Evolutionary conservation across 2,113 vertebrate genomes (phyloP), one percentile per base, ranked within the genome.

Genomic region (Pardalotus punctatus): DNA sequence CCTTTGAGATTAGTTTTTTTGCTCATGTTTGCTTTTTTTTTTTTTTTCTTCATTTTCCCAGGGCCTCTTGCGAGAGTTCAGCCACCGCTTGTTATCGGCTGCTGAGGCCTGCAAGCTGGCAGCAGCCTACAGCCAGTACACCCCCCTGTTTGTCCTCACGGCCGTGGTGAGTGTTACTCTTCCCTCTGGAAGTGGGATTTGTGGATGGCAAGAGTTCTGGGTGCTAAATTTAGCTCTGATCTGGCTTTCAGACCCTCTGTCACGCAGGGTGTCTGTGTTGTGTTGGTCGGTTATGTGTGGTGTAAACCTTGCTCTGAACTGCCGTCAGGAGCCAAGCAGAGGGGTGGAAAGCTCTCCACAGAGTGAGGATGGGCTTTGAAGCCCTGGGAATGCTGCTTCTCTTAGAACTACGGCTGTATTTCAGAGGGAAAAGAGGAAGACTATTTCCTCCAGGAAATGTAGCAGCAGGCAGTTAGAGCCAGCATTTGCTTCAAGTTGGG

Each of bases 21-120:
- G 11, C 14, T 87, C 15, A n/a, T 60, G 40, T 47, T 43, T 40
- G 24, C 5, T 5, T 28, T 21, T 17, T 35, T 78, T 14, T 38
- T 24, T n/a, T n/a, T n/a, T n/a, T n/a, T n/a, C 35, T n/a, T 24
- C 1, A 5, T 80, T 85, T 81, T 45, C 9, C 40, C 96, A 99
- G 98, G 96, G 92, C 60, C 96, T 99, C 82, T 97, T 99, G 12
- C 96, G 71, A 66, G 98, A 98, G 20, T 96, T 54, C 50, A 94
- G 91, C 47, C 98, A 99, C 85, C 98, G 98, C 50, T 97, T 99
- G 56, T 95, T 99, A 16, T 98, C 98, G 0, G 99, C 99, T 4
- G 99, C 99, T 1, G 98, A 99, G 91, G 99, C 99, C 62, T 99
- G 99, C 91, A 99, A 98, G 87, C 97, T 99, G 86, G 99, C 99